phyloP scores from a whole-genome alignment of 2,113 vertebrate species.

The Grammatotria lemairii region DNA sequence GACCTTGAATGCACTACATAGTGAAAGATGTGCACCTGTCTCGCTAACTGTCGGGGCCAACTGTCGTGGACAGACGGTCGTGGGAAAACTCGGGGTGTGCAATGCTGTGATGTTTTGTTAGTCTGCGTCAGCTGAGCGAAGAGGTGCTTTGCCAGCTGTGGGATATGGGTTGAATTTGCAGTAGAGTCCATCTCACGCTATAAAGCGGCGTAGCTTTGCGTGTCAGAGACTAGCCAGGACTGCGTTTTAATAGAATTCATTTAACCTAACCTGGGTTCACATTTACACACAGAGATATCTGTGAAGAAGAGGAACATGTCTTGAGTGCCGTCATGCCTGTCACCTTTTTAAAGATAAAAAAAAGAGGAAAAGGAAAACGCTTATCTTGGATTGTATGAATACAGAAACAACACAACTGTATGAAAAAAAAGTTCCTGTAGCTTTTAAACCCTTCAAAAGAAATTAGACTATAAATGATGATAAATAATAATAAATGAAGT shows the following conservation, averaged over 20 bases:
- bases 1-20: constrained; percentile 17
- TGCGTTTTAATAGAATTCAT: not conserved
- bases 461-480: not conserved
- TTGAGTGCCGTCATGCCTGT: not conserved
- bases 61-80: constrained; percentile 49
- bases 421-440: not conserved
- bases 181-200: not conserved
- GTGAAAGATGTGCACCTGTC: constrained; percentile 56
- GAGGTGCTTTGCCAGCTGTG: constrained; percentile 41
- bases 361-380: not conserved
- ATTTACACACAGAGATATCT: not conserved
- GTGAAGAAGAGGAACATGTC: not conserved
- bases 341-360: not conserved
- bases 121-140: constrained; percentile 28
- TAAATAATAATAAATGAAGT: not conserved
- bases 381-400: not conserved
- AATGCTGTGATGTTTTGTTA: constrained; percentile 37
- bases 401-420: not conserved
- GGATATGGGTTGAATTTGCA: constrained; percentile 38
- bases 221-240: not conserved
- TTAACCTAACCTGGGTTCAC: not conserved
- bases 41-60: constrained; percentile 26
- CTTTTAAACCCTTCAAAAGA: not conserved
- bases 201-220: not conserved
- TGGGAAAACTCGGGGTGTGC: constrained; percentile 52